Evolutionary conservation across 2,797 vertebrate genomes (phyloP).

Genomic region (Sebastes hubbsi): DNA sequence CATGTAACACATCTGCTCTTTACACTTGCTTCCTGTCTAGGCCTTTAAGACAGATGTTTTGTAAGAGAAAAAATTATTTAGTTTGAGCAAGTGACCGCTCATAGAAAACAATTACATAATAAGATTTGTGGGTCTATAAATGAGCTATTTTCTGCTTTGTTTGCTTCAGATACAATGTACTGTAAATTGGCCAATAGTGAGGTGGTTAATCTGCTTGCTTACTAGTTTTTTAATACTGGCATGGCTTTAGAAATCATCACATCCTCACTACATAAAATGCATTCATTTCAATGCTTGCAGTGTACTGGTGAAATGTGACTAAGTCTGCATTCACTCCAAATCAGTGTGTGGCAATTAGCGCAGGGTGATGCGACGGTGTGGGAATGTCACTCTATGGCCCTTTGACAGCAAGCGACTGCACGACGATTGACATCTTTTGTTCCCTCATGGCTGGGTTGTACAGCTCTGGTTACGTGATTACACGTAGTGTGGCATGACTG

Average conservation of each 20-base stretch:
- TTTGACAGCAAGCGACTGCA: too few species aligned
- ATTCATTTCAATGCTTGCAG: neutral
- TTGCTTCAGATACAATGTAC: neutral
- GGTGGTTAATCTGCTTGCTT: neutral
- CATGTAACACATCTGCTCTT: neutral
- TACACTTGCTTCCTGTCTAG: neutral
- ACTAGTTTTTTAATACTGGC: neutral
- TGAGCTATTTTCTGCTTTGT: neutral
- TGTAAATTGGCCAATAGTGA: neutral
- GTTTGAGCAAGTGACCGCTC: neutral
- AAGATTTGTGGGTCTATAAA: neutral
- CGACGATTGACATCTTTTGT: too few species aligned
- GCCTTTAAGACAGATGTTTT: neutral
- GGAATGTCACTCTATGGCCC: too few species aligned
- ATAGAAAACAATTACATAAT: neutral
- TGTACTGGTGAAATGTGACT: neutral
- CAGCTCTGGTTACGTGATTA: too few species aligned
- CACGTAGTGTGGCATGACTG: too few species aligned
- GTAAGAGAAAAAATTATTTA: neutral
- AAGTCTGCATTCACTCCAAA: too few species aligned
- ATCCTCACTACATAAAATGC: neutral
- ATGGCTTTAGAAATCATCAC: neutral
- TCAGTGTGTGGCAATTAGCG: too few species aligned
- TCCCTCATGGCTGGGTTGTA: too few species aligned
- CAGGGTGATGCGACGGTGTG: too few species aligned